A percentile compares a stretch with the other conserved stretches of the same genome.
These are phyloP conservation scores for Thripadectes ignobilis DNA, from an alignment of 2,797 vertebrate species.

Conservation along the genomic window DNA sequence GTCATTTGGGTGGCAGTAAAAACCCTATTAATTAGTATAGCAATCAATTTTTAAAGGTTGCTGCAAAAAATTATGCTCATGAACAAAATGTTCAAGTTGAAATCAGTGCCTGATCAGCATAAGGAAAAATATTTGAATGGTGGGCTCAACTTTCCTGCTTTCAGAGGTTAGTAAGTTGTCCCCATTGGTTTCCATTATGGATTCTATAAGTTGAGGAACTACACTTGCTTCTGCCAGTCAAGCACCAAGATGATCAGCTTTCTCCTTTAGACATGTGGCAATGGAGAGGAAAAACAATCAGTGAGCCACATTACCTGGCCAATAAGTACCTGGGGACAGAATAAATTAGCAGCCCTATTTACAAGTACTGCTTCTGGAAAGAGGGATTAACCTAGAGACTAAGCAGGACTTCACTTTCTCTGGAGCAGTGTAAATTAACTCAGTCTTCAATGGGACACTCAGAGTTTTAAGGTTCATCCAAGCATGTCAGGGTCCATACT, in stretches of 20 bases:
- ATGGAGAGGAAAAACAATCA: background rate
- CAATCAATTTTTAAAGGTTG: constrained; percentile 27
- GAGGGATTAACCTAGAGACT: background rate
- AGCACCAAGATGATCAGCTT: background rate
- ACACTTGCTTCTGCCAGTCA: background rate
- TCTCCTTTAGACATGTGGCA: background rate
- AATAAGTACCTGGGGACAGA: background rate
- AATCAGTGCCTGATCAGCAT: background rate
- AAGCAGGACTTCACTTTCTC: background rate
- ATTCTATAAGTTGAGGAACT: background rate
- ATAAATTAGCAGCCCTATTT: background rate
- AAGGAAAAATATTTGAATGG: background rate
- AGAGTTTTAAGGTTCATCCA: background rate
- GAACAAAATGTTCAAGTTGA: background rate
- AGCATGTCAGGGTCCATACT: background rate
- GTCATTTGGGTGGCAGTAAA: background rate
- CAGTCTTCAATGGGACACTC: background rate
- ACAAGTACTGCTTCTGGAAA: background rate
- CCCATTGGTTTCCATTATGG: background rate
- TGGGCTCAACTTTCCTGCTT: background rate
- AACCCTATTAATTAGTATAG: background rate
- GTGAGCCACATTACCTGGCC: background rate
- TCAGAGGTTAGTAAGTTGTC: background rate
- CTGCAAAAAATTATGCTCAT: background rate
- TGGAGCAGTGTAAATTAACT: background rate